phyloP scores from a whole-genome alignment of 1,140 invertebrate species.

The Drosophila watanabei region DNA sequence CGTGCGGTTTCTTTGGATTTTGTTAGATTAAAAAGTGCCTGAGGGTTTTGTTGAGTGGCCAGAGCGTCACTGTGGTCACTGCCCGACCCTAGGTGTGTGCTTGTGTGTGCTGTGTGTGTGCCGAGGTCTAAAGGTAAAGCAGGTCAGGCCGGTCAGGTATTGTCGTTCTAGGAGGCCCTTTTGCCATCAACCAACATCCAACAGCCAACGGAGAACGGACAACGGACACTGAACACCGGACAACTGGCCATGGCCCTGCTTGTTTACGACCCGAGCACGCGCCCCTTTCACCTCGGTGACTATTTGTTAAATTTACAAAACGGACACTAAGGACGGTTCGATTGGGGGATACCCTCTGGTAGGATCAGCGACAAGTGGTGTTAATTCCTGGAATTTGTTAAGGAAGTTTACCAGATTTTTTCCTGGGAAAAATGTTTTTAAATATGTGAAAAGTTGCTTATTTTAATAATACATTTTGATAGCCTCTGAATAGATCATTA shows the following conservation, averaged over 20 bases:
- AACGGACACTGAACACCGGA: conserved; percentile 35
- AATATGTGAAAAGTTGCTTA: too few species aligned
- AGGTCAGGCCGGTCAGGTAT: conserved; percentile 77
- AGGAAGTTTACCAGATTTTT: neutral
- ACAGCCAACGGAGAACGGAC: conserved; percentile 14
- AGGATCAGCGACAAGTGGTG: conserved; percentile 13
- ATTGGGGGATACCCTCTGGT: conserved; percentile 48
- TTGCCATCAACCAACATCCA: conserved; percentile 14
- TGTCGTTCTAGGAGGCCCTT: conserved; percentile 57
- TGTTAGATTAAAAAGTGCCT: conserved; percentile 84
- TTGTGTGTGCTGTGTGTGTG: conserved; percentile 30
- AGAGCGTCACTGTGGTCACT: conserved; percentile 73
- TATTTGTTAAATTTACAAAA: conserved; percentile 83
- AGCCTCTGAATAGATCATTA: neutral
- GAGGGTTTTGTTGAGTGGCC: conserved; percentile 81
- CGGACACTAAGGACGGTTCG: conserved; percentile 47
- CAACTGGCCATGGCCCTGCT: conserved; percentile 51
- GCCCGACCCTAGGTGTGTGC: conserved; percentile 15
- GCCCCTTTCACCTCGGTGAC: conserved; percentile 76
- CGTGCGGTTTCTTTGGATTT: conserved; percentile 84
- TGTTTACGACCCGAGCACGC: conserved; percentile 72
- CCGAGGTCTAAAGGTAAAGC: conserved; percentile 65
- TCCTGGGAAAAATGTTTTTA: neutral
- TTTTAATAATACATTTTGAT: neutral
- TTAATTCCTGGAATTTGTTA: conserved; percentile 8